Evolutionary conservation across 2,888 invertebrate species (phyloP), one percentile per base, ranked within the genome.

Genomic region (Dasysyrphus tricinctus): DNA sequence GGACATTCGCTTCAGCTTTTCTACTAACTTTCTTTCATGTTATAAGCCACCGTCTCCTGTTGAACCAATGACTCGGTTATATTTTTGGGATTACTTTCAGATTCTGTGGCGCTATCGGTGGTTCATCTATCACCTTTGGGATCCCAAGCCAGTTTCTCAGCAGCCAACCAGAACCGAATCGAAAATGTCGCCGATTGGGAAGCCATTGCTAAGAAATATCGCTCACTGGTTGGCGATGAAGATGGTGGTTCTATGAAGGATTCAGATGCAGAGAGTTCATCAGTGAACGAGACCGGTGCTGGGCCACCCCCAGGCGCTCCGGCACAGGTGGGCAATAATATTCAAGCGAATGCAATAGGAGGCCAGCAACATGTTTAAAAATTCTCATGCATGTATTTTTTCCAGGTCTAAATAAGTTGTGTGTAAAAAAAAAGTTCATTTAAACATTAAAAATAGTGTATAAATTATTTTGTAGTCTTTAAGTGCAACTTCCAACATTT

Each of bases 121-220:
- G 96, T 96, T 16, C 97, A 96, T 91, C 93, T 97, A 75, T 97
- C 97, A 91, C 97, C 97, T 0, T 93, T 97, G 14, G 97, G 97
- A 37, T 97, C 97, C 0, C 97, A 97, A 91, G 93, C 97, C 88
- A 97, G 97, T 90, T 96, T 97, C 93, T 95, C 95, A 90, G 95
- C 96, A 88, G 94, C 94, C 78, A 93, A 94, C 88, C 95, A 95
- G 67, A 96, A 95, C 61, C 94, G 97, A 89, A 97, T 97, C 88
- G 97, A 97, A 91, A 97, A 96, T 90, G 97, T 98, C 8, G 97
- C 97, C 2, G 97, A 98, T 91, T 98, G 98, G 98, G 97, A 97
- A 90, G 94, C 96, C 3, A 97, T 98, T 80, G 96, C 97, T 29
- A 96, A 96, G 93, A 97, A 97, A 91, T 98, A 98, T 91, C 94